Evolutionary conservation across 2,797 vertebrate species (phyloP), one percentile per base, ranked within the genome.

Genomic region (Hippoglossus hippoglossus): DNA sequence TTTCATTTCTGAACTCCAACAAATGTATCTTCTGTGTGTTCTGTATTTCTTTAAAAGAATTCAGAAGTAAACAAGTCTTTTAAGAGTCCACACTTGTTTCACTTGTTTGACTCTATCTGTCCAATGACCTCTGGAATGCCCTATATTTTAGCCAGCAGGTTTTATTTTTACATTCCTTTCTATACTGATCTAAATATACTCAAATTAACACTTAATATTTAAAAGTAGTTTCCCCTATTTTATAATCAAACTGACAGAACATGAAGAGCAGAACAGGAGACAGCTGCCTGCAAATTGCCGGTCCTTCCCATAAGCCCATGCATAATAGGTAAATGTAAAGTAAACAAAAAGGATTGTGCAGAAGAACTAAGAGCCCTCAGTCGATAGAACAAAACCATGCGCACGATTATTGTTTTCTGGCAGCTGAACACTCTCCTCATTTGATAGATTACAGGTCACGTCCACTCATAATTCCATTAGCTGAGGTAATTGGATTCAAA

Each of bases 391-490:
- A 22, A 50, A 60, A 64, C 22, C 22, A 53, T 8, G 10, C 15
- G 62, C 24, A 18, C 59, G 31, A 11, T 49, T 50, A 79, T 59
- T 69, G 50, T 65, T 39, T 39, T 75, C 36, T 53, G 66, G 63
- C 80, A 75, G 69, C 62, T 63, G 49, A 71, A 64, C 13, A 49
- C 26, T 24, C 26, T 15, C 34, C 18, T 75, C 71, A 66, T 65
- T 75, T 73, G 65, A 89, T 16, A 69, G 31, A 78, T 51, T 60
- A 55, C 80, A 86, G 67, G 67, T 75, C 68, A 67, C 66, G 28
- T 73, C 71, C 55, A 81, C 64, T 85, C 49, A 51, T 72, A 73
- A 75, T 67, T 70, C 58, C 31, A 83, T 89, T 87, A 74, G 59
- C 36, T 21, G 63, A 69, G 21, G 60, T 79, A 82, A 87, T 55